Evolutionary conservation across 2,888 invertebrate genomes (phyloP).

Genomic region (Sicus ferrugineus): DNA sequence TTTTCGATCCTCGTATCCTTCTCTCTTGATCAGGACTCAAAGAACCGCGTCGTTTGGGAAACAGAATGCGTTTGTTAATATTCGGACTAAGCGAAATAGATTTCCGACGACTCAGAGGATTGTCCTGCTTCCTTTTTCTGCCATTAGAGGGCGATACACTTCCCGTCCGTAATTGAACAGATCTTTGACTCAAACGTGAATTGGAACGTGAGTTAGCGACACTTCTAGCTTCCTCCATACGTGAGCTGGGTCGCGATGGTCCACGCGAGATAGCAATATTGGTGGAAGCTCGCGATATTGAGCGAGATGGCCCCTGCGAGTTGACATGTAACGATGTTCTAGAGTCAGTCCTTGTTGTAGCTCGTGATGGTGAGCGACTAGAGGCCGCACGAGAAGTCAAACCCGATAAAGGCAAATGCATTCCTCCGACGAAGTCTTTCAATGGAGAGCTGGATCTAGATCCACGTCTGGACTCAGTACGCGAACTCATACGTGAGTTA

Average conservation of each 20-base stretch:
- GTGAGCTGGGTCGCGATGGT: conserved; percentile 50
- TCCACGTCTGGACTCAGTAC: conserved; percentile 43
- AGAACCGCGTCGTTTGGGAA: conserved; percentile 48
- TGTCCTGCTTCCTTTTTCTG: conserved; percentile 46
- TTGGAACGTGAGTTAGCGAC: conserved; percentile 49
- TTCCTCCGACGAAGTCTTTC: conserved; percentile 36
- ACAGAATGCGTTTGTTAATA: conserved; percentile 34
- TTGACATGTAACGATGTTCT: conserved; percentile 46
- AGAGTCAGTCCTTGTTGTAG: conserved; percentile 44
- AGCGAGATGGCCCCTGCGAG: conserved; percentile 47
- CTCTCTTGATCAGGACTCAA: conserved; percentile 50
- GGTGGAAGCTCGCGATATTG: conserved; percentile 49
- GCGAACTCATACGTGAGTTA: conserved; percentile 43
- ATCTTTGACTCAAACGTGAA: conserved; percentile 52
- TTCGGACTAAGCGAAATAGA: conserved; percentile 56
- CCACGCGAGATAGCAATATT: conserved; percentile 48
- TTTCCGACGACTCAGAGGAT: conserved; percentile 48
- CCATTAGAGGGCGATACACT: conserved; percentile 49
- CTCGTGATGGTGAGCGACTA: conserved; percentile 53
- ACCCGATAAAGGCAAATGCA: conserved; percentile 42
- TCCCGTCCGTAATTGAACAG: conserved; percentile 41
- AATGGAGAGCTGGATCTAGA: conserved; percentile 45
- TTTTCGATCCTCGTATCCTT: conserved; percentile 34
- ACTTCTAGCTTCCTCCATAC: conserved; percentile 52
- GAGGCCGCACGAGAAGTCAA: conserved; percentile 50